A percentile compares a stretch with the other conserved stretches of the same genome.
These are phyloP conservation scores for Escarpia spicata DNA, from an alignment of 2,888 invertebrate genomes.

Conservation along the genomic window DNA sequence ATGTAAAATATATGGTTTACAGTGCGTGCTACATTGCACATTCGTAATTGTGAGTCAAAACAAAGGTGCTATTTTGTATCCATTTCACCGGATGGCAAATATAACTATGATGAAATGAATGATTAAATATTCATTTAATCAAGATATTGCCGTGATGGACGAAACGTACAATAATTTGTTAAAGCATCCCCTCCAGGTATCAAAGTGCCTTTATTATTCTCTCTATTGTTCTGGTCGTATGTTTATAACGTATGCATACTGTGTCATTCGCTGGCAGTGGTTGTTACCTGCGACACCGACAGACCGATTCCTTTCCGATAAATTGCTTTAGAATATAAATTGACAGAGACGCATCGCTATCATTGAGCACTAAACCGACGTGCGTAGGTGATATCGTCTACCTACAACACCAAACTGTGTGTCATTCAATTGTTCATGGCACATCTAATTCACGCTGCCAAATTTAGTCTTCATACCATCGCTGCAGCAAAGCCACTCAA, in stretches of 20 bases:
- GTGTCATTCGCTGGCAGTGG: not conserved
- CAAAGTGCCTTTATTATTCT: not conserved
- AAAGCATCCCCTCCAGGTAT: not conserved
- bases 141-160: not conserved
- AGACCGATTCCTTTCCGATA: not conserved
- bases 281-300: not conserved
- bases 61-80: not conserved
- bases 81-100: not conserved
- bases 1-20: too few relatives aligned
- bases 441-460: too few relatives aligned
- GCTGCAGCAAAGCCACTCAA: too few relatives aligned
- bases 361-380: not conserved
- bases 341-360: not conserved
- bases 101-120: not conserved
- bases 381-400: too few relatives aligned
- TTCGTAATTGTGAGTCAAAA: not conserved
- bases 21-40: not conserved
- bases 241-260: not conserved
- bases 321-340: not conserved
- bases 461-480: too few relatives aligned
- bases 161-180: not conserved
- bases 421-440: too few relatives aligned
- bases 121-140: not conserved
- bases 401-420: too few relatives aligned
- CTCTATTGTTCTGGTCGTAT: not conserved